These are phyloP conservation scores for Naso thynnoides DNA, from an alignment of 2,797 vertebrate genomes.

Conservation along the genomic window DNA sequence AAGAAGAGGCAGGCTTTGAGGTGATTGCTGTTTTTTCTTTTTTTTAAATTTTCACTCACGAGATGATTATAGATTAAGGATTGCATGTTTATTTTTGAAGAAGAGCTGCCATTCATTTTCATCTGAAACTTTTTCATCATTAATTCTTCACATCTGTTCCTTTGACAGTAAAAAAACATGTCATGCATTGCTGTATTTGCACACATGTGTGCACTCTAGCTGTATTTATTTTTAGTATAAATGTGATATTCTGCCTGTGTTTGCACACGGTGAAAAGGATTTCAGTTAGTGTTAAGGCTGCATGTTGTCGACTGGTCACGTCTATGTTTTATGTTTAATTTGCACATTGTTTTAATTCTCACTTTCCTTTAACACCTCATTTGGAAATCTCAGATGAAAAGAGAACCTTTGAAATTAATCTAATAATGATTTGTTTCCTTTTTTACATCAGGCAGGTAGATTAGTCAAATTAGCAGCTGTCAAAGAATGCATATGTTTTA, in stretches of 20 bases:
- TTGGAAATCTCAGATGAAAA: conserved; percentile 16
- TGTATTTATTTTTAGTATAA: conserved; percentile 25
- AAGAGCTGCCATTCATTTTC: conserved; percentile 23
- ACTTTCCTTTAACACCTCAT: background rate
- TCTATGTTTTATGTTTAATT: conserved; percentile 31
- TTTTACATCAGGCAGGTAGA: conserved; percentile 3
- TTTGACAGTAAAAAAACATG: conserved; percentile 9
- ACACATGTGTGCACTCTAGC: conserved; percentile 13
- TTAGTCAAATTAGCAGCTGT: conserved; percentile 37
- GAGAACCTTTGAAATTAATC: background rate
- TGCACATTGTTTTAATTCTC: conserved; percentile 25
- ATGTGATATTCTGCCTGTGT: conserved; percentile 25
- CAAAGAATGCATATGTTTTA: conserved; percentile 37
- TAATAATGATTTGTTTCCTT: background rate
- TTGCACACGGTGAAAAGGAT: conserved; percentile 22
- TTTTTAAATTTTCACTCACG: conserved; percentile 32
- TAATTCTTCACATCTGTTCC: conserved; percentile 18
- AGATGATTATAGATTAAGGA: conserved; percentile 4
- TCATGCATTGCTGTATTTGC: background rate
- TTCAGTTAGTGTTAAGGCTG: conserved; percentile 34
- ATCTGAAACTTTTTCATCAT: conserved; percentile 55
- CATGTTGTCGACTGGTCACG: conserved; percentile 41
- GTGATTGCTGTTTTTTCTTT: conserved; percentile 44
- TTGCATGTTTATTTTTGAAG: conserved; percentile 12
- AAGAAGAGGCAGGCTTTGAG: conserved; percentile 62